Conservation (phyloP, 2,888 invertebrate species). For the Troides oblongomaculatus region DNA sequence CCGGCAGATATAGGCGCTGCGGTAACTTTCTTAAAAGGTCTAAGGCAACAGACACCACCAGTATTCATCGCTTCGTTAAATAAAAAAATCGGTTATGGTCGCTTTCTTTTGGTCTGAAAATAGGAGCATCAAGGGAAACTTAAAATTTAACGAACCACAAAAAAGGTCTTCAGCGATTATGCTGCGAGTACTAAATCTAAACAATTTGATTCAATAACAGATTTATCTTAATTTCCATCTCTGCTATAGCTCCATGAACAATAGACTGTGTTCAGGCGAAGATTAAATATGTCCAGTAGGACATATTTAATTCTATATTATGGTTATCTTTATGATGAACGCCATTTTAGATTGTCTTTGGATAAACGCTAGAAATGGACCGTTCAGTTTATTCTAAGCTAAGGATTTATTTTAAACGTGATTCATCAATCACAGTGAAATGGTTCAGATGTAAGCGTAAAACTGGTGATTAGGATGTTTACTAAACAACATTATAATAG, state of each 20-base stretch:
- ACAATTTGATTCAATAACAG: slow-evolving; percentile 2
- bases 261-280: slow-evolving; percentile 16
- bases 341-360: slow-evolving; percentile 37
- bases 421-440: background rate
- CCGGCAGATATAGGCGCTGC: too few species aligned
- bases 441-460: background rate
- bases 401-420: slow-evolving; percentile 28
- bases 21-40: too few species aligned
- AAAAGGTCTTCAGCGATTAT: too few species aligned
- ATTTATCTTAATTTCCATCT: slow-evolving; percentile 23
- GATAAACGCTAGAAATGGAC: slow-evolving; percentile 36
- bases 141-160: background rate
- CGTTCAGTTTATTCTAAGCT: slow-evolving; percentile 36
- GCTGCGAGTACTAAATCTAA: background rate
- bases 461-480: background rate
- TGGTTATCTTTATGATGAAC: slow-evolving; percentile 33
- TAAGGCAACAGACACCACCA: too few species aligned
- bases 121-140: background rate
- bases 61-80: too few species aligned
- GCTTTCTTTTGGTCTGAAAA: too few species aligned
- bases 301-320: slow-evolving; percentile 8
- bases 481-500: background rate
- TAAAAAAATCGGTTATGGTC: too few species aligned
- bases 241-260: slow-evolving; percentile 17
- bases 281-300: slow-evolving; percentile 18